Conservation (phyloP, 2,888 invertebrate species). For the Eueremaeus valkanovi region DNA sequence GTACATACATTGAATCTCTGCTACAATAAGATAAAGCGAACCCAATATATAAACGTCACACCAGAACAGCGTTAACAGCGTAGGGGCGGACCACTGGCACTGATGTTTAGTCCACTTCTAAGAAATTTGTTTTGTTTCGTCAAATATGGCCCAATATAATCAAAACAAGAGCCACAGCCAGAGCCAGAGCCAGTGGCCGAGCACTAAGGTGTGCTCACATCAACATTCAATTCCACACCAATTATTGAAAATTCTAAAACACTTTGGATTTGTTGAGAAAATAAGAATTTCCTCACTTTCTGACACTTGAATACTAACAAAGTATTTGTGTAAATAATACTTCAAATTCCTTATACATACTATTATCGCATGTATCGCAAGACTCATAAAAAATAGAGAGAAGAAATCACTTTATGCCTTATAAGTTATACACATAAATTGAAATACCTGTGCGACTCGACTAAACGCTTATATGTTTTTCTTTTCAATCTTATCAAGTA, state of each 20-base stretch:
- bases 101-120: conserved; percentile 4
- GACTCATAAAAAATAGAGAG: conserved; percentile 9
- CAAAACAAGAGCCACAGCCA: neutral
- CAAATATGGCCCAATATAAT: neutral
- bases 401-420: neutral
- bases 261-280: neutral
- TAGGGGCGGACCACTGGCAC: neutral
- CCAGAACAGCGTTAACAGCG: neutral
- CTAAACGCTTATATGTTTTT: conserved; percentile 9
- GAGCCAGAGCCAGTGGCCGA: neutral
- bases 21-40: conserved; percentile 27
- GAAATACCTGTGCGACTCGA: conserved; percentile 9
- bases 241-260: conserved; percentile 9
- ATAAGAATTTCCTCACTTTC: neutral
- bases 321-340: conserved; percentile 25
- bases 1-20: conserved; percentile 1
- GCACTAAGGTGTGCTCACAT: conserved; percentile 6
- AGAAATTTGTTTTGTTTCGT: conserved; percentile 23
- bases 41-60: conserved; percentile 23
- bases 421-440: conserved; percentile 6
- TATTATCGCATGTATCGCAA: conserved; percentile 12
- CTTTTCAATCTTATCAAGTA: neutral
- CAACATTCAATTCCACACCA: conserved; percentile 5
- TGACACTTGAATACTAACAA: neutral
- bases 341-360: conserved; percentile 18